Base-by-base conservation (phyloP, 2,113 vertebrate species). In the Onychorhynchus coronatus region DNA sequence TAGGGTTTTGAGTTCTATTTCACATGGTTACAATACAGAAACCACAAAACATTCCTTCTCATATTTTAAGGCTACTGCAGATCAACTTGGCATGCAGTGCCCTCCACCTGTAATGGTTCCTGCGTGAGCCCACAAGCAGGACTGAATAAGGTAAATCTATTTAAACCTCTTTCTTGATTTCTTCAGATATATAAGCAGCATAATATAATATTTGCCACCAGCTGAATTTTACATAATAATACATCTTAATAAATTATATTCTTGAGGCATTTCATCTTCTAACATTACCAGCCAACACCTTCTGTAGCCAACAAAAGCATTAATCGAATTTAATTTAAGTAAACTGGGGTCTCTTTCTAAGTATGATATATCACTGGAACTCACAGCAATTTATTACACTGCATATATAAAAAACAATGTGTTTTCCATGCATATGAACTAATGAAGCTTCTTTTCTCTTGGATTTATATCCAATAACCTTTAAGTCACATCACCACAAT, bases 191-290 rank as follows among this genome's bases (percentile, higher is more conserved):
- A 55, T 72, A 92, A 85, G 52, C 10, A 72, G 28, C 70, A 88
- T 65, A 88, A 88, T 33, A 37, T 49, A 91, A 89, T 76, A 58
- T 3, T 31, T 87, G 42, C 31, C 31, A 47, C 37, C 67, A 39
- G 58, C 55, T 78, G 46, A 81, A 66, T 94, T 93, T 89, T 77
- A 65, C 47, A 33, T 80, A 87, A 95, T 73, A 76, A 39, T 82
- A 24, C 49, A 41, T 83, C 31, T 74, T 73, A 93, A 94, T 82
- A 85, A 95, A 96, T 93, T 91, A 75, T 76, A 71, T 65, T 72
- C 65, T 59, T 83, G 27, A 85, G 24, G 28, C 46, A 92, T 82
- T 91, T 92, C 2, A 31, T 93, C 87, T 91, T 92, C 19, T 44
- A 82, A 47, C n/a, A 67, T 76, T 78, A 77, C 85, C 80, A 89